Base-by-base conservation (phyloP, 1,140 invertebrate genomes). In the Rhagoletis zephyria region DNA sequence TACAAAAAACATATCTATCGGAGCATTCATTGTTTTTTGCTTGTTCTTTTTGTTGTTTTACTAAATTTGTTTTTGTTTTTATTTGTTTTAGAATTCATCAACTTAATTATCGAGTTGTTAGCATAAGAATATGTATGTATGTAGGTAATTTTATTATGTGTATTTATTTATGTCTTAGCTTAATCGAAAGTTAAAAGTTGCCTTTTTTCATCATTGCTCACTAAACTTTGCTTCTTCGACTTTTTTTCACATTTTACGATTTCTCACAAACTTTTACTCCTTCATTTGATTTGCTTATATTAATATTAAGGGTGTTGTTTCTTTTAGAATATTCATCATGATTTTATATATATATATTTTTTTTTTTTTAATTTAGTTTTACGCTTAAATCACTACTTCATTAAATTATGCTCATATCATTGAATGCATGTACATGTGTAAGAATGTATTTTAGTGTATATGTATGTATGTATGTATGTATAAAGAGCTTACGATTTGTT, bases 171-270 rank as follows among this genome's bases (percentile, higher is more conserved):
- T 85, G 61, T 85, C 61, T 85, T 85, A 81, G 45, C 16, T 51
- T 81, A 81, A 56, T 81, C 48, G 74, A 81, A 81, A 81, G 19
- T 81, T 81, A 81, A 81, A 81, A 81, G 74, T 81, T 81, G 74
- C 16, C 7, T 5, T 10, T 7, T 59, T 81, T 10, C 30, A 30
- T 14, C 70, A 74, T 30, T 85, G 81, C 81, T 56, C 59, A 60
- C 48, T 59, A 59, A 59, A 85, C 56, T 61, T 85, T 85, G 85
- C 40, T 61, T 85, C 30, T 85, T 40, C 63, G 59, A n/a, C 42
- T n/a, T 85, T 45, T 3, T 59, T 85, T 61, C 4, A 14, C 59
- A 48, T 48, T 81, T 51, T 81, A 30, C 19, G 3, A 0, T 77
- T 51, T 51, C 30, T 30, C 30, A 30, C 30, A 45, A 70, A 70